A percentile compares a stretch with the other conserved stretches of the same genome.
phyloP scores from a whole-genome alignment of 2,888 invertebrate species.

The Ditula angustiorana region DNA sequence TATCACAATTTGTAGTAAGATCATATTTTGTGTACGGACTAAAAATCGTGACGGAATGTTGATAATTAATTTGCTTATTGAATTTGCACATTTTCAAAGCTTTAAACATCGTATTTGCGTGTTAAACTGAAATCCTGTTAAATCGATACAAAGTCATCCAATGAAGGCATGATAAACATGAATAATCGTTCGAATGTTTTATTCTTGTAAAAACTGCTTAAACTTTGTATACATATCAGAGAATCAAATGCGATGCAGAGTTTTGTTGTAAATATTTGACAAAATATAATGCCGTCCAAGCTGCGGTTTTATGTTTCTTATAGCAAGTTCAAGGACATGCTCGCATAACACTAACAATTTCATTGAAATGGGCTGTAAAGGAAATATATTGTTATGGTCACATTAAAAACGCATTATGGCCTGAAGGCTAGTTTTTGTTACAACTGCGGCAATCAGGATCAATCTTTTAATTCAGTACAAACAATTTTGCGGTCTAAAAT shows the following conservation, averaged over 20 bases:
- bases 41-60: constrained; percentile 29
- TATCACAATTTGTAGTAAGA: constrained; percentile 34
- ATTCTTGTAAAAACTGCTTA: neutral
- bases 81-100: constrained; percentile 24
- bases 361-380: neutral
- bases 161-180: constrained; percentile 1
- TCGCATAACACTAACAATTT: constrained; percentile 12
- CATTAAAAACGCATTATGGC: constrained; percentile 11
- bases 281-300: neutral
- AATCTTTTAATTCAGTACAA: neutral
- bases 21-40: constrained; percentile 25
- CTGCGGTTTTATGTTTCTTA: too few species aligned
- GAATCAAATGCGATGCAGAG: neutral
- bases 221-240: constrained; percentile 9
- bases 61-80: constrained; percentile 9
- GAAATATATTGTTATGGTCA: constrained; percentile 20
- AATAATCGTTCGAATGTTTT: neutral
- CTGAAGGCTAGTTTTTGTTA: constrained; percentile 4
- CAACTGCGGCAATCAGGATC: neutral
- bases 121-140: constrained; percentile 18
- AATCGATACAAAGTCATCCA: constrained; percentile 9
- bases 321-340: constrained; percentile 7
- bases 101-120: constrained; percentile 11
- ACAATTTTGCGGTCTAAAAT: neutral
- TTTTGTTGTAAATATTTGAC: constrained; percentile 6